Base-by-base conservation (phyloP, 2,888 invertebrate genomes). In the Phyto melanocephala region DNA sequence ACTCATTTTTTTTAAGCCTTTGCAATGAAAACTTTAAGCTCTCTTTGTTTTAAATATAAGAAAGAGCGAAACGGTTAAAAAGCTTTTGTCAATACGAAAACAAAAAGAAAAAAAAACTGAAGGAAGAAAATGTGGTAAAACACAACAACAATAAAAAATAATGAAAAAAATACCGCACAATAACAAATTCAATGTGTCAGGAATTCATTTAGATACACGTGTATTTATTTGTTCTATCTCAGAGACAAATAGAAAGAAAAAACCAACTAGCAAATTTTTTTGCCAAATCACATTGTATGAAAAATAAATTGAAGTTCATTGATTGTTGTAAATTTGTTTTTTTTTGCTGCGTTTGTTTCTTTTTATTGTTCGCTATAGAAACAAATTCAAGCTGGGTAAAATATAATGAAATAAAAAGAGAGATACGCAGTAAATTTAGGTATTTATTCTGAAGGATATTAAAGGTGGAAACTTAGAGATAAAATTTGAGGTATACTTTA, bases 131-230 rank as follows among this genome's bases (percentile, higher is more conserved):
- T 20, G 58, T 37, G 13, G 15, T 3, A 7, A 35, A 8, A 8
- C 8, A 22, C 6, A 56, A 56, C 20, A 45, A 71, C 33, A 50
- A 28, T 28, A 28, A 28, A 60, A 20, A 45, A 35, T 33, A 56
- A 68, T 56, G 28, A 33, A 22, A 50, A 28, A 60, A 72, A 45
- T 13, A 68, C 72, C 62, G 81, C 56, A 78, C 77, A 81, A 81
- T 62, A 75, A 82, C 79, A 82, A 82, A 79, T 47, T 60, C 28
- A 80, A 67, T 74, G 60, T 67, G 72, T 45, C 58, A 75, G 58
- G 63, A 79, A 82, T 65, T 71, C 33, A 75, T 71, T 70, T 67
- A 60, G 63, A 20, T 81, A 62, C 81, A 81, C 81, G 81, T 81
- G 81, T 78, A 77, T 78, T 78, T 81, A 68, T 72, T 68, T 77